Evolutionary conservation across 2,113 vertebrate species (phyloP).

Genomic region (Sialia sialis): DNA sequence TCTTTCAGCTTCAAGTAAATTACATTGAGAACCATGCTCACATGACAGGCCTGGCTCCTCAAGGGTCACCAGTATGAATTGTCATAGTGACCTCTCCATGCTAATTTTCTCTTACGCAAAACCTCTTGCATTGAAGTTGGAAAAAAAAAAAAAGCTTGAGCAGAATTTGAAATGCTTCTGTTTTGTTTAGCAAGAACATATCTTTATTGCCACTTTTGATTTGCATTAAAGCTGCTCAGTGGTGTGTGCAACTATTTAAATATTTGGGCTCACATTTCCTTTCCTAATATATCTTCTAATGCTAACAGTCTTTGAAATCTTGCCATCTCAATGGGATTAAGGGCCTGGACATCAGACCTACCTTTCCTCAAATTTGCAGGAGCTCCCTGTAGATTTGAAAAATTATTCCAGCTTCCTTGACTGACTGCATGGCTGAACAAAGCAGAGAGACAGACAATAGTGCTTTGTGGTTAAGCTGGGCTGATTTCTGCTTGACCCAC

Average conservation of each 20-base stretch:
- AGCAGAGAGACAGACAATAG: neutral
- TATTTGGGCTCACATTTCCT: neutral
- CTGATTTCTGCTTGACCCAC: neutral
- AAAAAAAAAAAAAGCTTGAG: neutral
- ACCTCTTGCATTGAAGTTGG: neutral
- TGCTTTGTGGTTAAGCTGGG: neutral
- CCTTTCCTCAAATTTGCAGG: neutral
- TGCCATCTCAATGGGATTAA: neutral
- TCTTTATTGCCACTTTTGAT: neutral
- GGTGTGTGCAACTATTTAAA: neutral
- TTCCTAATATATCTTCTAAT: neutral
- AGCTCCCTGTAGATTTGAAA: accelerated
- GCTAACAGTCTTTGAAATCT: neutral
- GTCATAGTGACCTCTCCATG: neutral
- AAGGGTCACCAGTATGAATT: neutral
- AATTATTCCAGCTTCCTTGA: neutral
- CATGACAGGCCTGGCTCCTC: neutral
- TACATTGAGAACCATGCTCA: neutral
- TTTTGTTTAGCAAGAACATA: neutral
- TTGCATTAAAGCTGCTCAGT: neutral
- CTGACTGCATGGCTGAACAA: neutral
- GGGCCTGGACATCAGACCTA: neutral
- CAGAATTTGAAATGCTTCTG: neutral
- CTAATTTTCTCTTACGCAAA: neutral
- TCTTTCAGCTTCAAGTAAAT: neutral